A percentile compares a stretch with the other conserved stretches of the same genome.
Conservation (phyloP, 1,140 invertebrate genomes). For the Diploscapter pachys region DNA sequence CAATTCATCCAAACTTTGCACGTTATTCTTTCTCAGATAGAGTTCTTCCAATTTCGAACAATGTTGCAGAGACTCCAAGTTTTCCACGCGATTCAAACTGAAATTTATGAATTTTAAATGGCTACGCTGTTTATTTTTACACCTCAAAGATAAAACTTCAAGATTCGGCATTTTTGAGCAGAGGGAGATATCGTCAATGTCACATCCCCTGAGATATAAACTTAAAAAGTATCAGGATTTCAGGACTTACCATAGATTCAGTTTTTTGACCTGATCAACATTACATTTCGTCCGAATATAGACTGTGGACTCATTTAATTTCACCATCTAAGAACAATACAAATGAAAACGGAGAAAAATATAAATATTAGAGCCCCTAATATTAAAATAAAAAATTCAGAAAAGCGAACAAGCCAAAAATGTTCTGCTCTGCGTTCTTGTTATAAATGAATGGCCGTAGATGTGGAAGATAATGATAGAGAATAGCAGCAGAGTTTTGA, state of each 20-base stretch:
- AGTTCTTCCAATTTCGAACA: constrained; percentile 42
- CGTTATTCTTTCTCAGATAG: constrained; percentile 42
- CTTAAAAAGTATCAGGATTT: neutral
- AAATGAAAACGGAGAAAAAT: too few species aligned
- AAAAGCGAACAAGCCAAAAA: too few species aligned
- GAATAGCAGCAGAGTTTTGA: too few species aligned
- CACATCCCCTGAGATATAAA: constrained; percentile 43
- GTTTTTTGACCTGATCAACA: constrained; percentile 37
- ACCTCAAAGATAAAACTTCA: constrained; percentile 41
- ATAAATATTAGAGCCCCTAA: too few species aligned
- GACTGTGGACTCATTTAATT: constrained; percentile 37
- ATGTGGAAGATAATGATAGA: too few species aligned
- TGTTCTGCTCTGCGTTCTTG: too few species aligned
- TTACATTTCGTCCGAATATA: constrained; percentile 42
- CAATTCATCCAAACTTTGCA: constrained; percentile 36
- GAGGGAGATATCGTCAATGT: constrained; percentile 44
- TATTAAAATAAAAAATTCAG: too few species aligned
- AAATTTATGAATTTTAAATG: constrained; percentile 20
- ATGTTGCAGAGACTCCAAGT: constrained; percentile 35
- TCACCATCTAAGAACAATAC: constrained; percentile 32
- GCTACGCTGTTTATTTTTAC: neutral
- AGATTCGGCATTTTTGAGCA: constrained; percentile 42
- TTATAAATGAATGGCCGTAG: too few species aligned
- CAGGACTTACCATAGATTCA: constrained; percentile 40
- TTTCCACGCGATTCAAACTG: constrained; percentile 39